A percentile compares a stretch with the other conserved stretches of the same genome.
Evolutionary conservation across 2,113 vertebrate species (phyloP).

Genomic region (Brachyistius frenatus): DNA sequence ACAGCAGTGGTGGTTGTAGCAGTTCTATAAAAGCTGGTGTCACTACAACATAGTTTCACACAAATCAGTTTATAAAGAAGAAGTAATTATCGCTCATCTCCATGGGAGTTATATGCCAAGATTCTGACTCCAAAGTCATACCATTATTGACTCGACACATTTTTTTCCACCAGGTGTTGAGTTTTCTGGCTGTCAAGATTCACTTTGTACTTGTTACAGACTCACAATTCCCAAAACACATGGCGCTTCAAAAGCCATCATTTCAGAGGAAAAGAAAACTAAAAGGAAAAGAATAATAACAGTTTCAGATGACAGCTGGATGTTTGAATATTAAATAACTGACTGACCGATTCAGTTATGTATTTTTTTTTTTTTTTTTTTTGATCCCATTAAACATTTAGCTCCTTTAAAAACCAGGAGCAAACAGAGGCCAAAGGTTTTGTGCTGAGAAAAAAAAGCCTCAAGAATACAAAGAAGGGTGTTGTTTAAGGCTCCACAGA

Average conservation of each 20-base stretch:
- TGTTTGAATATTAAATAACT: too few relatives aligned
- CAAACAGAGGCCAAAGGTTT: not conserved
- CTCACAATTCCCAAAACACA: not conserved
- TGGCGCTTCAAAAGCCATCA: not conserved
- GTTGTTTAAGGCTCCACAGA: conserved; percentile 35
- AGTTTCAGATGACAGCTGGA: too few relatives aligned
- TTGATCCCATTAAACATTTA: too few relatives aligned
- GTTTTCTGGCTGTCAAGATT: not conserved
- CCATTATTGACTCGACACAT: not conserved
- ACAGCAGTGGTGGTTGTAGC: not conserved
- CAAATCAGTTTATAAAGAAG: not conserved
- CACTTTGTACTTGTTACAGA: not conserved
- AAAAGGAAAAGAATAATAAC: too few relatives aligned
- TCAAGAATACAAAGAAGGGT: conserved; percentile 1
- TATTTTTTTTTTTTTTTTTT: too few relatives aligned
- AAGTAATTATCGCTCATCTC: not conserved
- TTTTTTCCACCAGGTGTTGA: too few relatives aligned
- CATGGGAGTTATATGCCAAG: not conserved
- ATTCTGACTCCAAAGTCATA: not conserved
- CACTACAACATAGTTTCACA: not conserved
- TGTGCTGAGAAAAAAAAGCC: not conserved
- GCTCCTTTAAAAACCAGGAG: not conserved
- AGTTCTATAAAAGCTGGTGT: conserved; percentile 1
- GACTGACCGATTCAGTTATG: too few relatives aligned
- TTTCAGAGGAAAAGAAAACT: too few relatives aligned